Evolutionary conservation across 2,888 invertebrate genomes (phyloP).

Genomic region (Harpagoxenus sublaevis): DNA sequence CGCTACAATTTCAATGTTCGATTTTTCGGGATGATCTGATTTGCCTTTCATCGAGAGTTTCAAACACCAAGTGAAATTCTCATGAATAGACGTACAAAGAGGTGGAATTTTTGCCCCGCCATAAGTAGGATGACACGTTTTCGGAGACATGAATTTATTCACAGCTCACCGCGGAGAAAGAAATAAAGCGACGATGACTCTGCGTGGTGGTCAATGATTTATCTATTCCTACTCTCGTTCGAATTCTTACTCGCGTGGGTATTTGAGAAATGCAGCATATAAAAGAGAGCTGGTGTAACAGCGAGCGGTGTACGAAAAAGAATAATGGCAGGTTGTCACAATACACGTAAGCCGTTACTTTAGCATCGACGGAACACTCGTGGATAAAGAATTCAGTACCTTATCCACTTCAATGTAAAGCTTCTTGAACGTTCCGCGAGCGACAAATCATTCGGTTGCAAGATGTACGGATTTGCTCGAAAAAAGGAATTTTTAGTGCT

Average conservation of each 20-base stretch:
- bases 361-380: conserved; percentile 56
- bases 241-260: conserved; percentile 56
- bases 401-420: conserved; percentile 48
- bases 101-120: not conserved
- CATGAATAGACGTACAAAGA: conserved; percentile 18
- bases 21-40: conserved; percentile 11
- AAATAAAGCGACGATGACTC: conserved; percentile 33
- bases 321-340: conserved; percentile 68
- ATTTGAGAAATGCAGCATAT: conserved; percentile 65
- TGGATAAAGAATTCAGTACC: conserved; percentile 52
- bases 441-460: conserved; percentile 53
- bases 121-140: conserved; percentile 42
- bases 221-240: conserved; percentile 63
- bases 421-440: conserved; percentile 1
- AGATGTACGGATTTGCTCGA: conserved; percentile 4
- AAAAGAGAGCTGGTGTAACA: conserved; percentile 62
- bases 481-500: conserved; percentile 1
- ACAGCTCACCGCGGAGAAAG: conserved; percentile 4
- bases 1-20: not conserved
- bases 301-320: conserved; percentile 56
- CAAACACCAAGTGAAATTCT: conserved; percentile 9
- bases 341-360: conserved; percentile 66
- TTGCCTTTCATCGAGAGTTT: conserved; percentile 22
- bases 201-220: conserved; percentile 55
- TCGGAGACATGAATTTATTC: conserved; percentile 46